phyloP scores from a whole-genome alignment of 2,888 invertebrate genomes.

The Macrostomum cliftonense region DNA sequence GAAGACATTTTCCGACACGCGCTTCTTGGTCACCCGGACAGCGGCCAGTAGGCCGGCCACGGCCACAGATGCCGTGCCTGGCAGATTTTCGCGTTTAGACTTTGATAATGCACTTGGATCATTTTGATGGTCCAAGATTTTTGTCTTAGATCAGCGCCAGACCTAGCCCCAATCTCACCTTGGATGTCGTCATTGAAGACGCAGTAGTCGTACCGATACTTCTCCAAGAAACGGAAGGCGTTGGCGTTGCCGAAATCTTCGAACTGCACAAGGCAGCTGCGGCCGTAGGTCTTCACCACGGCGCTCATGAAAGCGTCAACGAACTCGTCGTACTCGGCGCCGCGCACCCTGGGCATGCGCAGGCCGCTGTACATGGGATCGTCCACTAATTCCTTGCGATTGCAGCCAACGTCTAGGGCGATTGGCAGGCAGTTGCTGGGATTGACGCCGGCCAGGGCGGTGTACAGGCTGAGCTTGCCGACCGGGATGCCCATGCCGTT shows the following conservation, averaged over 20 bases:
- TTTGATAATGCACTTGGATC: too few species aligned
- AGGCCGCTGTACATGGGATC: conserved; percentile 90
- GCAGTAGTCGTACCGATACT: conserved; percentile 69
- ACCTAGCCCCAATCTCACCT: conserved; percentile 70
- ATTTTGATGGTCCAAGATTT: too few species aligned
- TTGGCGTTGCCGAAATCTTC: conserved; percentile 96
- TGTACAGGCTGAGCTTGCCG: conserved; percentile 86
- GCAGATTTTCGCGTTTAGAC: too few species aligned
- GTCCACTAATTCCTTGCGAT: conserved; percentile 59
- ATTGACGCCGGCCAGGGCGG: conserved; percentile 84
- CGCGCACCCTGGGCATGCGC: conserved; percentile 61
- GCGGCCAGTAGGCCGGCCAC: conserved; percentile 73
- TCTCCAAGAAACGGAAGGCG: conserved; percentile 74
- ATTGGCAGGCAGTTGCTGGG: conserved; percentile 85
- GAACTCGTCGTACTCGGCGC: conserved; percentile 69
- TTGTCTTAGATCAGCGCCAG: too few species aligned
- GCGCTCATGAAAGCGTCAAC: conserved; percentile 92
- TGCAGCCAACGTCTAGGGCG: conserved; percentile 78
- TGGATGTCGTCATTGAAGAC: conserved; percentile 99
- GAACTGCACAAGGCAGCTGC: conserved; percentile 51
- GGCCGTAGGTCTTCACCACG: conserved; percentile 48
- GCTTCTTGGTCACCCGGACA: conserved; percentile 57
- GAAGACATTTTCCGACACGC: conserved; percentile 59
- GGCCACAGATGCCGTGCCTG: conserved; percentile 59
- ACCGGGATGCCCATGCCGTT: conserved; percentile 98